Evolutionary conservation across 2,888 invertebrate species (phyloP), one percentile per base, ranked within the genome.

Genomic region (Bruchidius siliquastri): DNA sequence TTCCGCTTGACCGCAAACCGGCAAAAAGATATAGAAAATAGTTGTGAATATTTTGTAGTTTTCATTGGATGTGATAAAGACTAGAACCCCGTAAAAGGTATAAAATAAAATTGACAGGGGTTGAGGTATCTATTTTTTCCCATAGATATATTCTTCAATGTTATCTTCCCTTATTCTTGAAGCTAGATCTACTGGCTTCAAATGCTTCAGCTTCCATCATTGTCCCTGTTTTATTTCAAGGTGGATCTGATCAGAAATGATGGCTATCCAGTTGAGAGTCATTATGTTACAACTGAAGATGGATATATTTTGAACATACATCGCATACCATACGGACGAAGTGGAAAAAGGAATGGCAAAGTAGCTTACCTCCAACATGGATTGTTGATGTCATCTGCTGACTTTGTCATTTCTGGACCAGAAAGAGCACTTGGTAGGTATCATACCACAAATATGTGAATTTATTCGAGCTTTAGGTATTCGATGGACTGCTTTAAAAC

Each of bases 341-440:
- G 89, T 75, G 88, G 88, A 1, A 72, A 69, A 13, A 74, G 77
- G 4, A 78, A 77, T 26, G 77, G 69, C 77, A 83, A 76, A 74
- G 86, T 80, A 22, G 87, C 82, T 76, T 86, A 88, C 72, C 77
- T 89, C 73, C 87, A 87, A 80, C 89, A 89, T 79, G 91, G 90
- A 0, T 81, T 91, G 0, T 79, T 89, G 10, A 85, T 85, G 10
- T 87, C 88, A n/a, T 88, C 89, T 0, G 85, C 88, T 0, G 87
- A 88, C 78, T 91, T 88, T 88, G 83, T 90, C 20, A 83, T 88
- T 66, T 88, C 88, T 78, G 85, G 87, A 13, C 86, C 86, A 0
- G 84, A 86, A 73, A 85, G 88, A 76, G 87, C 86, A 72, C 80
- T 88, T 49, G 49, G 49, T 49, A 49, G 49, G 49, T 49, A 49